Evolutionary conservation across 2,888 invertebrate genomes (phyloP).

Genomic region (Sialis fuliginosa): DNA sequence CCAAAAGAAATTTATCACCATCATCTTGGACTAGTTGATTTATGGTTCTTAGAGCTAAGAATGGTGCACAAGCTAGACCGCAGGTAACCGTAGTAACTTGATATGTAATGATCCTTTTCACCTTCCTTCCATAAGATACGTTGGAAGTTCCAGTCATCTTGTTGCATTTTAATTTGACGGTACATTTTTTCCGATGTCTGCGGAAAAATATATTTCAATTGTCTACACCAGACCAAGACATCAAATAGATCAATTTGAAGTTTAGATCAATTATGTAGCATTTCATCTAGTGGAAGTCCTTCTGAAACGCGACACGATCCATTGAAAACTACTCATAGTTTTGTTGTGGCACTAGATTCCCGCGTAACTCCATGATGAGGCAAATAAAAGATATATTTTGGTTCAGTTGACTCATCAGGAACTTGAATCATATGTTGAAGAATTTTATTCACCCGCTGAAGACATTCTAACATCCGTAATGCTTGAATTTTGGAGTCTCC

Average conservation of each 20-base stretch:
- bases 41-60: conserved; percentile 8
- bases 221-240: conserved; percentile 12
- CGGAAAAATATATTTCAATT: conserved; percentile 11
- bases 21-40: not conserved
- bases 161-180: conserved; percentile 9
- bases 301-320: conserved; percentile 6
- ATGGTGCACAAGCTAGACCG: conserved; percentile 9
- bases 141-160: not conserved
- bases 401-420: not conserved
- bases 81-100: conserved; percentile 7
- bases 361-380: conserved; percentile 9
- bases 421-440: conserved; percentile 5
- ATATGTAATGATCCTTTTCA: not conserved
- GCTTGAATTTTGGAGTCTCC: conserved; percentile 5
- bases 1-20: not conserved
- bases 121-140: not conserved
- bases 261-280: conserved; percentile 11
- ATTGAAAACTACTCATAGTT: conserved; percentile 9
- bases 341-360: conserved; percentile 9
- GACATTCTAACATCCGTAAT: conserved; percentile 2
- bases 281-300: conserved; percentile 12
- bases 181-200: conserved; percentile 16
- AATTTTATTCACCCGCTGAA: conserved; percentile 6
- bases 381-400: conserved; percentile 2
- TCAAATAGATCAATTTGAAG: conserved; percentile 11